Base-by-base conservation (phyloP, 2,113 vertebrate species). In the Sceloporus tristichus region DNA sequence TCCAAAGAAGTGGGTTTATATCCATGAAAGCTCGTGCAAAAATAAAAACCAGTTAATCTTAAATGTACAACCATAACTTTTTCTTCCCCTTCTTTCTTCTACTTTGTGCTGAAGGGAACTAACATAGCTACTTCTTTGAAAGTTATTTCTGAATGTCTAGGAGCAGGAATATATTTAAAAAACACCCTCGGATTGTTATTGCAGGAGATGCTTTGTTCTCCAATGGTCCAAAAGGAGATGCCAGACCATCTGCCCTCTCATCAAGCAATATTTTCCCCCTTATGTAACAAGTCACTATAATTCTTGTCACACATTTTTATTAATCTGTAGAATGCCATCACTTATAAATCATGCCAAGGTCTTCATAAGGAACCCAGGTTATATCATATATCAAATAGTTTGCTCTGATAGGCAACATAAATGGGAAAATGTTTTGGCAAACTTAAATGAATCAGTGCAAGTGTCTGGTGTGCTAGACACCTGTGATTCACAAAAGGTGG, bases 151-250 rank as follows among this genome's bases (percentile, higher is more conserved):
- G 42, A 84, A 91, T 16, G 56, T 78, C 74, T 48, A 85, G 84
- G n/a, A 77, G 85, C 54, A 86, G 89, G 56, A 85, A 75, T 82
- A 86, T 82, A 73, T 75, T 82, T 84, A 82, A 79, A 89, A 91
- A 92, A 91, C 16, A 62, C 13, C 27, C 9, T 76, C 40, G 71
- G 80, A 90, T 89, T 93, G 87, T 93, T 92, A 89, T 91, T 94
- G 90, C 86, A 92, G 92, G 82, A 90, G 91, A 73, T 87, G 74
- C 66, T 81, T 87, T 79, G 74, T 86, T 91, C 88, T 76, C 76
- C 89, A 90, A 90, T 79, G 86, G 93, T 89, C 88, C 90, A 91
- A 93, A 88, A 80, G 40, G 86, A 85, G 88, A 94, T 79, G 86
- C 54, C 18, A 86, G 79, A 34, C 90, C 75, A 89, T 79, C 82